Base-by-base conservation (phyloP, 2,113 vertebrate species). In the Axis porcinus region DNA sequence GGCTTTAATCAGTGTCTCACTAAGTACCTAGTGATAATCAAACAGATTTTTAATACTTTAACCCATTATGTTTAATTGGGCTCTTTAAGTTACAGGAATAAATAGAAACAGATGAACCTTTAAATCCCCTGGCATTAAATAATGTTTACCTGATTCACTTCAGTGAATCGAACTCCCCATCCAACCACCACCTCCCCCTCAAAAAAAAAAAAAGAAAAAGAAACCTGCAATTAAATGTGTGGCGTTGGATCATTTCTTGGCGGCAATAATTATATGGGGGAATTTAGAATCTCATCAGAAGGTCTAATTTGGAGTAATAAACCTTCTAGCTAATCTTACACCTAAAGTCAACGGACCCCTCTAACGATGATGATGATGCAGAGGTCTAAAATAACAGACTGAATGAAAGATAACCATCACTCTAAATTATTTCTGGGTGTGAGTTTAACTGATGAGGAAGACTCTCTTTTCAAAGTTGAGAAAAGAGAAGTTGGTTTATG, bases 61-160 rank as follows among this genome's bases (percentile, higher is more conserved):
- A 98, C 97, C 95, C 86, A 97, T 98, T 98, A 98, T 97, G 96
- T 97, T 96, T 98, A 98, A 98, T 98, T 98, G 94, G 82, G 94
- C 95, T 97, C 96, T 98, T 98, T 97, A 97, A 96, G 89, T 97
- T 90, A 97, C 84, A 96, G 97, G 91, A 97, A 98, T 98, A 98
- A 98, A 98, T 98, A 97, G 98, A 98, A 97, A 97, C 0, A 6
- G 84, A 93, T 97, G 96, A 98, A 97, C 91, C 83, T 97, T 96
- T 95, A 97, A 92, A 96, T 96, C 94, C 52, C 89, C 47, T 36
- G 30, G 70, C 70, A 96, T 43, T 97, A 95, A 98, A 88, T 83
- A 76, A n/a, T 98, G 81, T 98, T 98, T 98, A 97, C 74, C 95
- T 96, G 96, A 94, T 70, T 98, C 78, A 95, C 17, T 92, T 95